A percentile compares a stretch with the other conserved stretches of the same genome.
Conservation (phyloP, 53 echinoderm and acorn worm species). For the Stichopus horrens region DNA sequence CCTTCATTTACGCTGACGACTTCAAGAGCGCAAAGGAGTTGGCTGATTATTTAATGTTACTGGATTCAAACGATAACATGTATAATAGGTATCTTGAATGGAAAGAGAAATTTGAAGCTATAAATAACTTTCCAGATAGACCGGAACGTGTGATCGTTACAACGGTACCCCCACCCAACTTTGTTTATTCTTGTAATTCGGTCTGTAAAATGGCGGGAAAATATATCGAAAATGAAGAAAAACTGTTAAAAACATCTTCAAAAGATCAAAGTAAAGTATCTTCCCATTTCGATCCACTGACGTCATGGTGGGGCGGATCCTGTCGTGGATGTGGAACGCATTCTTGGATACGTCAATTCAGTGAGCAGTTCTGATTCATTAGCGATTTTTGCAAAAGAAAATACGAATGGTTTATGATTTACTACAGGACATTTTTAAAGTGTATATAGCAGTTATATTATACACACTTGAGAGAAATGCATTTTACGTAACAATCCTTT, state of each 20-base stretch:
- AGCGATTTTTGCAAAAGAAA: too few relatives aligned
- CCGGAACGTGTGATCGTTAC: not conserved
- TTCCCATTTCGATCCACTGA: not conserved
- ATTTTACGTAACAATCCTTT: too few relatives aligned
- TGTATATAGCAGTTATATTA: not conserved
- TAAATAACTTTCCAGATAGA: slow-evolving; percentile 14
- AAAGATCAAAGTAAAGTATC: not conserved
- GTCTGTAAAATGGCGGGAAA: not conserved
- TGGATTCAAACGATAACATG: slow-evolving; percentile 4
- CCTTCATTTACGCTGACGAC: slow-evolving; percentile 38
- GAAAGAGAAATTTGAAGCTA: not conserved
- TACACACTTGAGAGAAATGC: too few relatives aligned
- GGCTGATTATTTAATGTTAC: slow-evolving; percentile 20
- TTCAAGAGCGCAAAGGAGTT: slow-evolving; percentile 8
- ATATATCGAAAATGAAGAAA: not conserved
- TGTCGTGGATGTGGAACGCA: slow-evolving; percentile 16
- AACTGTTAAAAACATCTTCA: too few relatives aligned
- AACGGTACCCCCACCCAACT: not conserved
- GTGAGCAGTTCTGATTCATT: not conserved
- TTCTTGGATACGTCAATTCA: slow-evolving; percentile 24
- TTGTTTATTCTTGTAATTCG: slow-evolving; percentile 14
- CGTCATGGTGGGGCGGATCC: slow-evolving; percentile 19
- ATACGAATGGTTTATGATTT: too few relatives aligned
- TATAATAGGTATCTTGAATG: slow-evolving; percentile 27
- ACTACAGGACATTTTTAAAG: not conserved